phyloP scores from a whole-genome alignment of 2,888 invertebrate species.

The Urechis unicinctus region DNA sequence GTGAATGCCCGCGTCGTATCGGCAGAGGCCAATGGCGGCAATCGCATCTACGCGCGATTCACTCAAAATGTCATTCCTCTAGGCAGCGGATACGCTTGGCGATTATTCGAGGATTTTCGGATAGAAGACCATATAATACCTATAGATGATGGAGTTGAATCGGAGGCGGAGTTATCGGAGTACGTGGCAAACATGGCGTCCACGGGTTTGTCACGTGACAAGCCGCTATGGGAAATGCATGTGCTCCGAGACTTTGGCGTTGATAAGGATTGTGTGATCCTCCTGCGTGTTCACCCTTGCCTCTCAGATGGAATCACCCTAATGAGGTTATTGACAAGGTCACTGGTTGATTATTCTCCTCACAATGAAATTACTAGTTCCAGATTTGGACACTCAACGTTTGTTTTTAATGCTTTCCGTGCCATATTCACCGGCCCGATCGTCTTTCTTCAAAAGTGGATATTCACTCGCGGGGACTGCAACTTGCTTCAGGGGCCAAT shows the following conservation, averaged over 20 bases:
- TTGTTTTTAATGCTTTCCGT: conserved; percentile 50
- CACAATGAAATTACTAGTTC: conserved; percentile 41
- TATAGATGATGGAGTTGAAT: conserved; percentile 44
- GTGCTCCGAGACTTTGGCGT: conserved; percentile 52
- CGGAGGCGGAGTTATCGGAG: conserved; percentile 48
- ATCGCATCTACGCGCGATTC: conserved; percentile 52
- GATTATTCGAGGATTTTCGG: conserved; percentile 52
- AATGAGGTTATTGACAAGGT: conserved; percentile 48
- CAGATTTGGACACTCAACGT: conserved; percentile 49
- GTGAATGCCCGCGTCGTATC: conserved; percentile 51
- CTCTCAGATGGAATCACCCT: conserved; percentile 56
- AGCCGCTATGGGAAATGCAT: conserved; percentile 57
- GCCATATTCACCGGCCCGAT: conserved; percentile 54
- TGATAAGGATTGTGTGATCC: conserved; percentile 49
- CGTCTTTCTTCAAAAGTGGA: conserved; percentile 53
- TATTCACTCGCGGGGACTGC: conserved; percentile 50
- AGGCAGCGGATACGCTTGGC: conserved; percentile 54
- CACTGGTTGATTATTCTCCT: conserved; percentile 41
- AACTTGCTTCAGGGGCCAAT: conserved; percentile 49
- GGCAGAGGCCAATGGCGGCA: conserved; percentile 44
- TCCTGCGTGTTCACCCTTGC: conserved; percentile 55
- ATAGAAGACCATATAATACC: conserved; percentile 54
- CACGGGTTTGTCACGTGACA: conserved; percentile 40
- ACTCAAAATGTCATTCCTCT: conserved; percentile 50
- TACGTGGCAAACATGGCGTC: conserved; percentile 50